Conservation (phyloP, 2,113 vertebrate species). For the Chiloscyllium plagiosum region DNA sequence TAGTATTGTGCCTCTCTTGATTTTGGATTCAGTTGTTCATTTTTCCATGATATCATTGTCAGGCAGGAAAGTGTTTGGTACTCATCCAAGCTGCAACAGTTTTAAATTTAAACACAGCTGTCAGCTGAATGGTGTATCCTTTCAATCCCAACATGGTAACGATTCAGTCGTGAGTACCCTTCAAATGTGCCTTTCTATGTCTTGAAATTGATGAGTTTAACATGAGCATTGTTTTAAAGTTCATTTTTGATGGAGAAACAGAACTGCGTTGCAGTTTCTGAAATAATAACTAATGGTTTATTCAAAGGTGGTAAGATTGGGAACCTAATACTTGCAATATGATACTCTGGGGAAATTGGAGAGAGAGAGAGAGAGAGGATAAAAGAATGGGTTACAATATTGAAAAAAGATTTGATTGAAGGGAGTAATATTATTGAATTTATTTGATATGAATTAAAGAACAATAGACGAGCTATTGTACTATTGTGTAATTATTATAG, state of each 20-base stretch:
- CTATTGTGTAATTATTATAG: neutral
- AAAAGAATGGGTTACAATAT: neutral
- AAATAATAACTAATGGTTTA: neutral
- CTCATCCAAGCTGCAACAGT: neutral
- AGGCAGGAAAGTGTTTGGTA: neutral
- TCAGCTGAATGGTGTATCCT: neutral
- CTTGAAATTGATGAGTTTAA: neutral
- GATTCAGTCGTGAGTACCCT: neutral
- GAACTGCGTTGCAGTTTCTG: neutral
- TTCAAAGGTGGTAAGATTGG: neutral
- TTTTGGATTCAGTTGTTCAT: neutral
- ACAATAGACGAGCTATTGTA: neutral
- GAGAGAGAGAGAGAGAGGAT: neutral
- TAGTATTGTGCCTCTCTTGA: neutral
- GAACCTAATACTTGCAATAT: neutral
- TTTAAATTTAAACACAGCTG: neutral
- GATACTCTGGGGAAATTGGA: neutral
- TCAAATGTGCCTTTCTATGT: neutral
- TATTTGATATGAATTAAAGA: neutral
- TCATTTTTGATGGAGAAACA: neutral
- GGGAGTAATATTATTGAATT: neutral
- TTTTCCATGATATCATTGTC: slow-evolving; percentile 16
- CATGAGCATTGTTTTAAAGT: neutral
- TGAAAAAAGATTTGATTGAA: neutral
- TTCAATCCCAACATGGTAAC: neutral